A percentile compares a stretch with the other conserved stretches of the same genome.
These are phyloP conservation scores for Drosophila triauraria DNA, from an alignment of 1,140 invertebrate species.

Conservation along the genomic window DNA sequence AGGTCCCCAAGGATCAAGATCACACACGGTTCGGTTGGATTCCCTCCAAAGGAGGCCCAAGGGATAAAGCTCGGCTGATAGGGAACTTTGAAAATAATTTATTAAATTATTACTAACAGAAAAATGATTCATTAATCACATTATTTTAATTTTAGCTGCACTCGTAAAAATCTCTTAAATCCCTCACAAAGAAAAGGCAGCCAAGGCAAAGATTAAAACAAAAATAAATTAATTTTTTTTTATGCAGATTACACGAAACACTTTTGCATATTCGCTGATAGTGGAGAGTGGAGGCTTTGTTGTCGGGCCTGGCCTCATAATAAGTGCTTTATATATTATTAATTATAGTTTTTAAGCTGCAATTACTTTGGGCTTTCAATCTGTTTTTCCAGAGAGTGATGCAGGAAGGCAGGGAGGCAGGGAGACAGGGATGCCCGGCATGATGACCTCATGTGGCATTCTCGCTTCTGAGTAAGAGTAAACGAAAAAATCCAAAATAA, in stretches of 20 bases:
- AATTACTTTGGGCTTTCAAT: slow-evolving; percentile 30
- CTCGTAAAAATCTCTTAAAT: slow-evolving; percentile 22
- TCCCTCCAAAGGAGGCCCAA: not conserved
- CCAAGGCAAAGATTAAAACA: slow-evolving; percentile 34
- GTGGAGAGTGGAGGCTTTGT: not conserved
- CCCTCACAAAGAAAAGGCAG: slow-evolving; percentile 27
- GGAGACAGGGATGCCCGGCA: slow-evolving; percentile 5
- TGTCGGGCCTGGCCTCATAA: not conserved
- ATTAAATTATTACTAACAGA: not conserved
- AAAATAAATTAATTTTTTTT: slow-evolving; percentile 50
- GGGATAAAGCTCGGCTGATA: slow-evolving; percentile 12
- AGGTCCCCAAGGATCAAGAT: slow-evolving; percentile 7
- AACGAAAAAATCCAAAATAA: slow-evolving; percentile 71
- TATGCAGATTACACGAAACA: slow-evolving; percentile 19
- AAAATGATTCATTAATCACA: too few relatives aligned
- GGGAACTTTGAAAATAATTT: not conserved
- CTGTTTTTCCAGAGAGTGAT: not conserved
- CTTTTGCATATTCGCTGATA: slow-evolving; percentile 25
- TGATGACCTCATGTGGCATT: slow-evolving; percentile 49
- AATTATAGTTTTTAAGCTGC: slow-evolving; percentile 52
- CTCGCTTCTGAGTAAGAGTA: slow-evolving; percentile 63
- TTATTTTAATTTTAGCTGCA: slow-evolving; percentile 25
- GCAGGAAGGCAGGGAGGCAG: not conserved
- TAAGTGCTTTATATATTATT: slow-evolving; percentile 41
- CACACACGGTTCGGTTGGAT: not conserved